phyloP scores from a whole-genome alignment of 2,888 invertebrate genomes.

The Empis stercorea region DNA sequence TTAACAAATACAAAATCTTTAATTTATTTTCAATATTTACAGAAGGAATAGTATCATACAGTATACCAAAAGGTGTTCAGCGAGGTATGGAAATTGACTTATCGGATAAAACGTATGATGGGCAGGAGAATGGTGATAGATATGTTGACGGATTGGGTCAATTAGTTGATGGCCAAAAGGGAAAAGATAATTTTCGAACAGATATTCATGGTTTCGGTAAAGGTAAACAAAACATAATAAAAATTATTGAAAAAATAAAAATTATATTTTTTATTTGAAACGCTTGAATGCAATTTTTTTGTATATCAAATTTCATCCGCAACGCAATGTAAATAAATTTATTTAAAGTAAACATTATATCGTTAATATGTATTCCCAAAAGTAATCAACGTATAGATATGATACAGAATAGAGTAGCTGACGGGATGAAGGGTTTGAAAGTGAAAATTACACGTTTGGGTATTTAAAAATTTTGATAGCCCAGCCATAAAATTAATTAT shows the following conservation, averaged over 20 bases:
- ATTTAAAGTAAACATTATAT: no score
- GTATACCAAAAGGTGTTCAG: constrained; percentile 59
- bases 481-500: no score
- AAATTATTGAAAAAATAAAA: constrained; percentile 4
- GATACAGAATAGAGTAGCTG: no score
- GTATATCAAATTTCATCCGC: no score
- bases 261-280: neutral
- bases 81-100: constrained; percentile 62
- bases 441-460: no score
- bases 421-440: no score
- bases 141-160: constrained; percentile 63
- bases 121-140: constrained; percentile 46
- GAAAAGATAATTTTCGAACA: constrained; percentile 57
- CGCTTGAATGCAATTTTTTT: no score
- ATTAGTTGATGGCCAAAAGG: constrained; percentile 60
- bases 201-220: constrained; percentile 51
- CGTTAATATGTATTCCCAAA: no score
- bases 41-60: constrained; percentile 69
- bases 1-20: neutral
- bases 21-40: constrained; percentile 19
- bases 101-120: constrained; percentile 67
- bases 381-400: no score
- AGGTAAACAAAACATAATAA: constrained; percentile 39
- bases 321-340: no score
- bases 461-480: no score